Evolutionary conservation across 2,888 invertebrate species (phyloP), one percentile per base, ranked within the genome.

Genomic region (Drosophila tanythrix): DNA sequence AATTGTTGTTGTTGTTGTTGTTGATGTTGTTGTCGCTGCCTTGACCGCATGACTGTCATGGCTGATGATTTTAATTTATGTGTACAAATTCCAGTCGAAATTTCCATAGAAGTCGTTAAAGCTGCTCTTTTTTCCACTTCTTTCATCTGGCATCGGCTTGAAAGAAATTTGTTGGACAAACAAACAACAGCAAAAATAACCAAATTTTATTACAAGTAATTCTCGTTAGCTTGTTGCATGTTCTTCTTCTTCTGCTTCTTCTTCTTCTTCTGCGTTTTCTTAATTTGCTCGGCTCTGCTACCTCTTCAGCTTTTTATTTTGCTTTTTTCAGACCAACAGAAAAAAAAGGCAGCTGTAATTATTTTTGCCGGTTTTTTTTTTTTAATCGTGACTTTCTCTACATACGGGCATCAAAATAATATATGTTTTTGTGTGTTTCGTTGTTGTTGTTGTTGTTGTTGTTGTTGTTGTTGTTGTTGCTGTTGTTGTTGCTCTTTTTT

Each of bases 51-150:
- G 56, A 55, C 64, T 60, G 81, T 77, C 66, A 79, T 78, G 81
- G 67, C 74, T 73, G 79, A 71, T 81, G 79, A 81, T 79, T 83
- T 82, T 76, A 78, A 76, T 76, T 82, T 73, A 76, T 25, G 46
- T 46, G 46, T 55, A 72, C 70, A 72, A 75, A 81, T 77, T 74
- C 65, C 61, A 77, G 77, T 69, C 43, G 48, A 69, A 74, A 88
- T 75, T 88, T 86, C 79, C 72, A 70, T 62, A 76, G 86, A 86
- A 89, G 74, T 74, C 76, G 72, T 74, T 73, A 76, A 86, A 74
- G 50, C 52, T 62, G 51, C 57, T 46, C 25, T 35, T 21, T 55
- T 43, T n/a, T 21, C 18, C 62, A 40, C 35, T 56, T 40, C 33
- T 38, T 52, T 31, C 27, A 15, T n/a, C 11, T 25, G 35, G 55